Evolutionary conservation across 2,888 invertebrate genomes (phyloP), one percentile per base, ranked within the genome.

Genomic region (Bimastos eiseni): DNA sequence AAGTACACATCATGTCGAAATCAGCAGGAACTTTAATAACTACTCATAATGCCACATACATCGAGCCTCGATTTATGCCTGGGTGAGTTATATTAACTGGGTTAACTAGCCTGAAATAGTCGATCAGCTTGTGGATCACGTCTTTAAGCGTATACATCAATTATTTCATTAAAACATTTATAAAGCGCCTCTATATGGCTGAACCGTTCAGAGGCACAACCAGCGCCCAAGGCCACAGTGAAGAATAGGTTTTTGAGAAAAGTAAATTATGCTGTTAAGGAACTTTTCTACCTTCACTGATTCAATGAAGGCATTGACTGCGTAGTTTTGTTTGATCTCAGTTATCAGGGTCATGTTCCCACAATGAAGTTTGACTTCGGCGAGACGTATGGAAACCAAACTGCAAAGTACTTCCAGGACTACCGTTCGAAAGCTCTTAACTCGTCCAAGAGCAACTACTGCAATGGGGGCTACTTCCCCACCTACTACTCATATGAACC

Each of bases 331-430:
- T 38, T 38, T 88, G 19, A 15, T 90, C 55, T 34, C 90, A 95
- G 95, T 89, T 95, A 95, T 91, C 93, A 94, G 70, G 95, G 95
- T 30, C 94, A 95, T 92, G 94, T 95, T 90, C 95, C 95, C 83
- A 94, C 95, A 33, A 93, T 94, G 90, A 95, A 95, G 91, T 95
- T 94, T 93, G 95, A 95, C 91, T 95, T 94, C 93, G 95, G 95
- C 30, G 95, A 95, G 92, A 95, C 95, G 33, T 95, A 94, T 93
- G 95, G 95, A 44, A 94, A 94, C 91, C 94, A 94, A 30, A 95
- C 95, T 24, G 92, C 93, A 83, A 95, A 95, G 92, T 94, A 95
- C 92, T 95, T 95, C 93, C 95, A 95, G 91, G 95, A 95, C 91
- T 95, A 94, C 92, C 93, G 95, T 88, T 94, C 94, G 41, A 93